These are phyloP conservation scores for Drosophila willistoni DNA, from an alignment of 1,140 invertebrate genomes.

Conservation along the genomic window DNA sequence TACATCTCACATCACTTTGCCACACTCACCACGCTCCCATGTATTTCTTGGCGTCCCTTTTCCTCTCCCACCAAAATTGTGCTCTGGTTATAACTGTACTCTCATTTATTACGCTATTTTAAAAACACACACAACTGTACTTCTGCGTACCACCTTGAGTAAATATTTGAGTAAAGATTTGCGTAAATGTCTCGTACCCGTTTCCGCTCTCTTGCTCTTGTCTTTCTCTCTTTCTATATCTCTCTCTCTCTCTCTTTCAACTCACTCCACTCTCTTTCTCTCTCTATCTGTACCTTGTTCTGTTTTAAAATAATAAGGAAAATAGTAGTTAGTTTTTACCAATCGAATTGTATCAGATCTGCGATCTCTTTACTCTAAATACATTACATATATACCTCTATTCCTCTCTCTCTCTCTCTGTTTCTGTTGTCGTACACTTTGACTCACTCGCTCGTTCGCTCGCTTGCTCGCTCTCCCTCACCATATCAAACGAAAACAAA, in stretches of 20 bases:
- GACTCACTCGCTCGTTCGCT: conserved; percentile 46
- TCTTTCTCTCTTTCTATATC: not conserved
- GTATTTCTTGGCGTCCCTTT: conserved; percentile 40
- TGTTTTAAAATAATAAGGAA: conserved; percentile 17
- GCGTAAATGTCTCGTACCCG: conserved; percentile 37
- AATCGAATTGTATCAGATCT: conserved; percentile 19
- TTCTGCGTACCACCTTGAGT: conserved; percentile 46
- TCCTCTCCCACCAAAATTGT: conserved; percentile 13
- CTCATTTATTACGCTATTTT: conserved; percentile 32
- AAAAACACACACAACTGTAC: conserved; percentile 33
- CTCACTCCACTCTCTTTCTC: conserved; percentile 23
- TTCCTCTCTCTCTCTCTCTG: conserved; percentile 18
- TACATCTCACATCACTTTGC: not conserved
- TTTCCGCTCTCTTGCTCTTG: conserved; percentile 19
- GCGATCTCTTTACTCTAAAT: conserved; percentile 7
- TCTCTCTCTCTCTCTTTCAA: not conserved
- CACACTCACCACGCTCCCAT: conserved; percentile 35
- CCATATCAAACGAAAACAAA: not conserved
- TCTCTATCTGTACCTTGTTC: conserved; percentile 19
- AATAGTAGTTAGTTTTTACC: conserved; percentile 35
- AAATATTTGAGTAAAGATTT: conserved; percentile 53
- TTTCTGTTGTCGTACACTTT: conserved; percentile 51
- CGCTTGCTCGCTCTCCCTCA: conserved; percentile 16
- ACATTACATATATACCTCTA: conserved; percentile 10
- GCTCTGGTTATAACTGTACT: conserved; percentile 19